Evolutionary conservation across 1,140 invertebrate species (phyloP), one percentile per base, ranked within the genome.

Genomic region (Leguminivora glycinivorella): DNA sequence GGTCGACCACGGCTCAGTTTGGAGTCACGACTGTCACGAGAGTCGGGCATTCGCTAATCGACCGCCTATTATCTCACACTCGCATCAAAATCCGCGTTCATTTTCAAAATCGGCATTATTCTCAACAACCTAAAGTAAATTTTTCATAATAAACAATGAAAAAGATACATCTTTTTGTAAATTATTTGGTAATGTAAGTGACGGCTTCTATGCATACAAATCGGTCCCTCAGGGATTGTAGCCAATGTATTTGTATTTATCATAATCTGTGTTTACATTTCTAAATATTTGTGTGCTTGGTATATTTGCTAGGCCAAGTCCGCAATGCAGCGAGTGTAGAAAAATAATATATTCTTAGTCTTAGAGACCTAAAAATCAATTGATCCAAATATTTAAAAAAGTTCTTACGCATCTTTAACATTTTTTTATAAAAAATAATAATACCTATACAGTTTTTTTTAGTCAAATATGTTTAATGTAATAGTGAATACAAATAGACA

Each of bases 201-300:
- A 63, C 58, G 26, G 25, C 25, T 26, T 29, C 29, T 63, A 63
- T 63, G 58, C 58, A 63, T 63, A 63, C 58, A 63, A 63, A 63
- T 29, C 26, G 26, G 4, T 17, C 58, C n/a, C 58, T 63, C 0
- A 2, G 56, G 26, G n/a, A 63, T 29, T 29, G 29, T 63, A 9
- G 25, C 58, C 58, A 10, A 63, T 29, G 58, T 63, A 19, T 43
- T 43, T 43, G 40, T 43, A 43, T 47, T 47, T 47, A 47, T 19
- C 43, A 19, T 47, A 47, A 47, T 47, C n/a, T 47, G n/a, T 47
- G 17, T 47, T 47, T 17, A 47, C 43, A 52, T 52, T 22, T 22
- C 19, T 52, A 19, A 52, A 52, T 52, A 52, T 52, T 19, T 52
- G 19, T 1, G 6, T 52, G 40, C 40, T 17, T 10, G 47, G 47